Conservation (phyloP, 2,113 vertebrate genomes). For the Sciurus niger region DNA sequence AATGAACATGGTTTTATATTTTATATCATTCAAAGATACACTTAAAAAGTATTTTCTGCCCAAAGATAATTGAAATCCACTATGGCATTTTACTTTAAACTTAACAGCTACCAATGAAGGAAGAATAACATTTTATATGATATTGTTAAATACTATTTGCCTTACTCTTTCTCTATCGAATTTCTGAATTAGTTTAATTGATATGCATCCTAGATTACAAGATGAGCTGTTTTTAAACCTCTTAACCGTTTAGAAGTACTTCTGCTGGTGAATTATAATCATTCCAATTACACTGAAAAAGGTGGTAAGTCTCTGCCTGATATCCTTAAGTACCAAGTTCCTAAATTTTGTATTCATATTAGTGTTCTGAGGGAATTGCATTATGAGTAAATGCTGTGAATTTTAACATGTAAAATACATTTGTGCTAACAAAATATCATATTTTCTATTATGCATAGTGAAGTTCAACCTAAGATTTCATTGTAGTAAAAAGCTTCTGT, state of each 20-base stretch:
- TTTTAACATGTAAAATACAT: neutral
- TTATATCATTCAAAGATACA: neutral
- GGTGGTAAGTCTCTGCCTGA: rapidly evolving
- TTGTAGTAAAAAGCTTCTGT: neutral
- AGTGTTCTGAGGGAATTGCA: neutral
- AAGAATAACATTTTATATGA: neutral
- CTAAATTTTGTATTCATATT: neutral
- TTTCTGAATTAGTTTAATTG: neutral
- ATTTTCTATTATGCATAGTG: neutral
- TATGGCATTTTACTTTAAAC: conserved; percentile 6
- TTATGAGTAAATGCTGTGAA: neutral
- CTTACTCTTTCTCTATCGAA: neutral
- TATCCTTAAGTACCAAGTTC: neutral
- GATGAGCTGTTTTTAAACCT: neutral
- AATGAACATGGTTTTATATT: neutral
- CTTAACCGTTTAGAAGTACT: neutral
- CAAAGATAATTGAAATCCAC: neutral
- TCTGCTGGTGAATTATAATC: neutral
- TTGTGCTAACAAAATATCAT: neutral
- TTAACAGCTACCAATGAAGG: neutral
- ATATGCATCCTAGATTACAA: neutral
- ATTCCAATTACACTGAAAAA: neutral
- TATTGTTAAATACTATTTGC: neutral
- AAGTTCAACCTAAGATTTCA: neutral
- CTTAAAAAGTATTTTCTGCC: neutral